These are phyloP conservation scores for Nezara viridula DNA, from an alignment of 2,888 invertebrate genomes.

Conservation along the genomic window DNA sequence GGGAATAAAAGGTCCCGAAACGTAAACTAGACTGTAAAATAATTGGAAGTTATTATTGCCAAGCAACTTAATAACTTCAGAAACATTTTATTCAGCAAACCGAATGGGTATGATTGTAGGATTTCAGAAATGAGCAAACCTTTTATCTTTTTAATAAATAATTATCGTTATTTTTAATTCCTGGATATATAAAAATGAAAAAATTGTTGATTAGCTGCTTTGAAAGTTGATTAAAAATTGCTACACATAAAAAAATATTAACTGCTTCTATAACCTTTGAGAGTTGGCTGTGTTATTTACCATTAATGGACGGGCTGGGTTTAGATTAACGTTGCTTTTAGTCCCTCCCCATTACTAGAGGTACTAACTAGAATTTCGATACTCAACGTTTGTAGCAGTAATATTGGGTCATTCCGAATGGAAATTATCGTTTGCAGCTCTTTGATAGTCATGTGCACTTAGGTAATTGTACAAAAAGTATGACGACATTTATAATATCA, in stretches of 20 bases:
- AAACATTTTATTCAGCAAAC: too few relatives aligned
- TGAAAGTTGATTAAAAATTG: conserved; percentile 14
- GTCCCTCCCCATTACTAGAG: neutral
- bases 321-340: conserved; percentile 24
- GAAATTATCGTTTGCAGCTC: neutral
- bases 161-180: neutral
- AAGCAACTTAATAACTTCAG: too few relatives aligned
- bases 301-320: neutral
- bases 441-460: neutral
- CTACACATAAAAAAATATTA: neutral
- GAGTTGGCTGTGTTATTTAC: neutral
- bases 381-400: neutral
- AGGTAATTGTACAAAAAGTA: too few relatives aligned
- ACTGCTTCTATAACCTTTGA: neutral
- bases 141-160: too few relatives aligned
- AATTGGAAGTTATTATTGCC: too few relatives aligned
- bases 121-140: too few relatives aligned
- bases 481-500: too few relatives aligned
- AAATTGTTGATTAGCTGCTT: neutral
- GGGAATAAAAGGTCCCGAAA: too few relatives aligned
- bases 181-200: neutral
- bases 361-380: neutral
- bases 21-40: too few relatives aligned
- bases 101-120: too few relatives aligned
- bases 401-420: neutral